phyloP scores from a whole-genome alignment of 2,113 vertebrate genomes.

The Serinus canaria region DNA sequence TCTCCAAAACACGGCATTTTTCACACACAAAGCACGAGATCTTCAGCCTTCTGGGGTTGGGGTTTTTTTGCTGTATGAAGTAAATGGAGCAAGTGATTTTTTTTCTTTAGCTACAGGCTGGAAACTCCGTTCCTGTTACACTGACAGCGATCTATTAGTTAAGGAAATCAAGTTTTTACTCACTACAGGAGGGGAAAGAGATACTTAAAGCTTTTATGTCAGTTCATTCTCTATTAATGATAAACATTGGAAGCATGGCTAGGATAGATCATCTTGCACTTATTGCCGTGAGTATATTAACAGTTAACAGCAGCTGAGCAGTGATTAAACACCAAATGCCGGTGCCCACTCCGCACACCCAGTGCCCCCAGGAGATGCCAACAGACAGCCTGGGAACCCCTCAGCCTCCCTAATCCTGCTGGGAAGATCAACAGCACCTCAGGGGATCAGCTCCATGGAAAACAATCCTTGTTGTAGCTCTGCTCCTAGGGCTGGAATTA shows the following conservation, averaged over 20 bases:
- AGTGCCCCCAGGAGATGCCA: not conserved
- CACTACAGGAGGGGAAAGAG: not conserved
- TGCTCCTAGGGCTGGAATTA: not conserved
- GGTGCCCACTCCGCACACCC: not conserved
- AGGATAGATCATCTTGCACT: not conserved
- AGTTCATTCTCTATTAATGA: not conserved
- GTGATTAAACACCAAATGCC: not conserved
- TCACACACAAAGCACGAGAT: not conserved
- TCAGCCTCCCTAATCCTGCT: not conserved
- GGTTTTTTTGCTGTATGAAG: not conserved
- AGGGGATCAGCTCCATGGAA: not conserved
- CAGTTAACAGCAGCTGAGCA: not conserved
- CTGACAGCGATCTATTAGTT: not conserved
- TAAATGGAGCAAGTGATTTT: not conserved
- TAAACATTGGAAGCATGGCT: not conserved
- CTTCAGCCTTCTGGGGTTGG: not conserved
- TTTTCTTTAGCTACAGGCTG: not conserved
- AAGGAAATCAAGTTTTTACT: slow-evolving; percentile 37
- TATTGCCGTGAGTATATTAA: not conserved
- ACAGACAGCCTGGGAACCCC: not conserved
- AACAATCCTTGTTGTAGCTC: accelerated
- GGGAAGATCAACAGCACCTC: not conserved
- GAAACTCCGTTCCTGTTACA: not conserved
- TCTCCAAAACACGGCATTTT: not conserved
- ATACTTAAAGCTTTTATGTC: slow-evolving; percentile 1